These are phyloP conservation scores for Cantharis lateralis DNA, from an alignment of 2,888 invertebrate species.

Conservation along the genomic window DNA sequence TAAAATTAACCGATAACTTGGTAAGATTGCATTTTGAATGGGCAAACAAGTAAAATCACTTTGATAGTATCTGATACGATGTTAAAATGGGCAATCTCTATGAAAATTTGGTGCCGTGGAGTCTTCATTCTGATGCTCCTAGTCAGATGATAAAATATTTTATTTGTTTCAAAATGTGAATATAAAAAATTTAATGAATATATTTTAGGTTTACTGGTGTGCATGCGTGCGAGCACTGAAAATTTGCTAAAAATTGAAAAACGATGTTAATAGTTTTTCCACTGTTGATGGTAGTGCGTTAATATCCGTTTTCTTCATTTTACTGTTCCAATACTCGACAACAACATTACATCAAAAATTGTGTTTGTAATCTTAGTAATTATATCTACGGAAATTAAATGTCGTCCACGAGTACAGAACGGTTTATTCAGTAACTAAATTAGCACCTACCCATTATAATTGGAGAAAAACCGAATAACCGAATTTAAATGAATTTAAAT, in stretches of 20 bases:
- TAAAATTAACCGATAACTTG: slow-evolving; percentile 14
- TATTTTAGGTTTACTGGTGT: background rate
- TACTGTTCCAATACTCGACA: background rate
- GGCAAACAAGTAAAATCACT: slow-evolving; percentile 21
- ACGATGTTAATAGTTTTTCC: background rate
- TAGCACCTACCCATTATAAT: slow-evolving; percentile 15
- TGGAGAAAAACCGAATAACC: background rate
- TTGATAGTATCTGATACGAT: slow-evolving; percentile 14
- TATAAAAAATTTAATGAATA: background rate
- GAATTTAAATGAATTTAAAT: background rate
- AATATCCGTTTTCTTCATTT: background rate
- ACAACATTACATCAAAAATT: slow-evolving; percentile 23
- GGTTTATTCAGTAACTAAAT: slow-evolving; percentile 24
- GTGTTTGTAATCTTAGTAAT: slow-evolving; percentile 24
- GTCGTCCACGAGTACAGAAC: slow-evolving; percentile 17
- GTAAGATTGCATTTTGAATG: slow-evolving; percentile 17
- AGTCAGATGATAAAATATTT: slow-evolving; percentile 9
- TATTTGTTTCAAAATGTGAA: background rate
- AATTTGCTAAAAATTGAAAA: background rate
- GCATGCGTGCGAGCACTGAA: background rate
- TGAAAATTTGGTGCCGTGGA: slow-evolving; percentile 19
- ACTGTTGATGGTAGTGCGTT: background rate
- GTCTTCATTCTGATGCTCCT: slow-evolving; percentile 1
- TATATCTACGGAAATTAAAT: slow-evolving; percentile 28
- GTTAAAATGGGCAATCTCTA: slow-evolving; percentile 21